Percentiles rank a stretch among this genome's conserved stretches.
These are phyloP conservation scores for Chloroclystis v-ata DNA, from an alignment of 2,888 invertebrate species.

Conservation along the genomic window DNA sequence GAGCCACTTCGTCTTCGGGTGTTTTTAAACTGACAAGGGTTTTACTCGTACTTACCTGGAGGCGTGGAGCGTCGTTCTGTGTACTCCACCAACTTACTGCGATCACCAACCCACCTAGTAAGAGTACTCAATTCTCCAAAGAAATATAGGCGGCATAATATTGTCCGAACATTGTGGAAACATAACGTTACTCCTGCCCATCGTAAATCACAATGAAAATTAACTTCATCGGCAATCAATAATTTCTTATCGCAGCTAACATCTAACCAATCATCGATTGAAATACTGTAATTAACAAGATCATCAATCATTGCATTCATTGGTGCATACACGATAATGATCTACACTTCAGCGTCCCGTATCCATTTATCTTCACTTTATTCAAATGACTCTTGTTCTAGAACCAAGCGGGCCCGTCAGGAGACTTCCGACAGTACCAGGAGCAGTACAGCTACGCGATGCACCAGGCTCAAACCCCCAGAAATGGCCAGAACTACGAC, in stretches of 20 bases:
- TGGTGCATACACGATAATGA: conserved; percentile 12
- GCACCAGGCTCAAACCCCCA: conserved; percentile 60
- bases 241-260: background rate
- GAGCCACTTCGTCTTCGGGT: too few species aligned
- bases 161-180: too few species aligned
- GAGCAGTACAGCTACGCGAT: conserved; percentile 72
- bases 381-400: conserved; percentile 36
- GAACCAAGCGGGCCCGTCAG: conserved; percentile 71
- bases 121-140: too few species aligned
- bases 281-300: conserved; percentile 7
- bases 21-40: too few species aligned
- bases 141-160: too few species aligned
- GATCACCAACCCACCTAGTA: too few species aligned
- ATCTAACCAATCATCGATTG: conserved; percentile 3
- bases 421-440: conserved; percentile 75
- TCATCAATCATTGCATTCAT: conserved; percentile 16
- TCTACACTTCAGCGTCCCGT: conserved; percentile 17
- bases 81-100: too few species aligned
- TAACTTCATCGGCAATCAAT: too few species aligned
- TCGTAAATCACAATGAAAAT: too few species aligned
- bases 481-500: conserved; percentile 66
- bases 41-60: too few species aligned
- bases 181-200: too few species aligned
- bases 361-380: background rate
- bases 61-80: too few species aligned